Conservation (phyloP, 2,113 vertebrate genomes). For the Sterrhoptilus dennistouni region DNA sequence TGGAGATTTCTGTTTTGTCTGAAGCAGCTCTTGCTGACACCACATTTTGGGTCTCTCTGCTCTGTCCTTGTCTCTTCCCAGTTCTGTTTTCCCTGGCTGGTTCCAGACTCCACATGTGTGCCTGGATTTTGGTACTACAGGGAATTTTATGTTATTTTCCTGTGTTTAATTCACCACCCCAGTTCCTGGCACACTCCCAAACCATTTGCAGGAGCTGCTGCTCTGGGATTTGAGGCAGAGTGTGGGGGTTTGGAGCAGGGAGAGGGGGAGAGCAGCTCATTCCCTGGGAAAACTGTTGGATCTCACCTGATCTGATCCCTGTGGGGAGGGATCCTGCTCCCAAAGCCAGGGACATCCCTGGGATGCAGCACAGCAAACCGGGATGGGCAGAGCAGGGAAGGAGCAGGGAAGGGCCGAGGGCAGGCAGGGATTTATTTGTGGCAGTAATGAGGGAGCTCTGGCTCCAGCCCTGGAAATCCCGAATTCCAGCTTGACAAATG, state of each 20-base stretch:
- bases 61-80: neutral
- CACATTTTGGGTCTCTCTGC: neutral
- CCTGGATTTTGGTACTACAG: neutral
- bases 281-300: neutral
- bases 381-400: neutral
- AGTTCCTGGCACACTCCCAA: neutral
- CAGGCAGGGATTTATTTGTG: neutral
- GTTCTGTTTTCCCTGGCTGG: neutral
- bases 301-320: too few relatives aligned
- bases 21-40: neutral
- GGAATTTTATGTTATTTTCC: neutral
- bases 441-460: neutral
- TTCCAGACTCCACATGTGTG: neutral
- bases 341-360: neutral
- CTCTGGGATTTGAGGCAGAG: neutral
- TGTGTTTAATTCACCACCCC: neutral
- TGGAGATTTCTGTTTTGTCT: neutral
- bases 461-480: neutral
- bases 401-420: accelerated
- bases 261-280: neutral
- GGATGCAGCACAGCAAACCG: neutral
- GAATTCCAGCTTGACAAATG: neutral
- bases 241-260: neutral
- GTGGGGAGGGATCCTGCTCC: neutral
- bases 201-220: neutral